Percentiles rank a stretch among this genome's conserved stretches.
Conservation (phyloP, 2,113 vertebrate species). For the Nesospiza acunhae region DNA sequence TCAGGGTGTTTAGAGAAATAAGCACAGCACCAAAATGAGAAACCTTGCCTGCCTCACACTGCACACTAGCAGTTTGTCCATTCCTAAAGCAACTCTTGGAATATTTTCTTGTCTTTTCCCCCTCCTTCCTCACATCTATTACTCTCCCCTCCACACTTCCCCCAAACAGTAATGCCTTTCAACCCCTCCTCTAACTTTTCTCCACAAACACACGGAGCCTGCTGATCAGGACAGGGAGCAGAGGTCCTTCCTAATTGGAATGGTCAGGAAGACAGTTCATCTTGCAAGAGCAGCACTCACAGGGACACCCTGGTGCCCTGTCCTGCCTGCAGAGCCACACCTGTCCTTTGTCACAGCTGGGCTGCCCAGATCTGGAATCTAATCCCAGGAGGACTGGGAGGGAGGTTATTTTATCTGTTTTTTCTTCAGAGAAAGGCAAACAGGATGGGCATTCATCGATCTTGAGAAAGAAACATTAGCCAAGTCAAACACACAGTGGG, state of each 20-base stretch:
- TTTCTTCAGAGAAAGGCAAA: constrained; percentile 62
- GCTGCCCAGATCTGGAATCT: constrained; percentile 31
- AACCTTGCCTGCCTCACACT: neutral
- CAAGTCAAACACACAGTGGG: constrained; percentile 73
- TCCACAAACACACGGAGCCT: neutral
- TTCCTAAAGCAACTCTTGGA: neutral
- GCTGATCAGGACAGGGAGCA: neutral
- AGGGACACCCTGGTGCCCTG: rapidly evolving
- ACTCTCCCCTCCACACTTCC: neutral
- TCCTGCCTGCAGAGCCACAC: constrained; percentile 59
- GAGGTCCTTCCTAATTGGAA: neutral
- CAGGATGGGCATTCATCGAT: constrained; percentile 13
- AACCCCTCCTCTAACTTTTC: neutral
- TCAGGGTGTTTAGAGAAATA: neutral
- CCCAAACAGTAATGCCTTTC: neutral
- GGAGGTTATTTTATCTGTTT: constrained; percentile 60
- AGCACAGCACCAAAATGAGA: neutral
- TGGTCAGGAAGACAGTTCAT: neutral
- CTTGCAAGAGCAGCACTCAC: neutral
- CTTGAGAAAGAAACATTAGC: constrained; percentile 51
- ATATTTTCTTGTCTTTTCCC: neutral
- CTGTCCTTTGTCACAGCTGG: constrained; percentile 74
- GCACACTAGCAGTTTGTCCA: neutral
- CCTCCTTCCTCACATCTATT: neutral
- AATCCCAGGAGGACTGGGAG: neutral